Base-by-base conservation (phyloP, 2,113 vertebrate species). In the Etheostoma spectabile region DNA sequence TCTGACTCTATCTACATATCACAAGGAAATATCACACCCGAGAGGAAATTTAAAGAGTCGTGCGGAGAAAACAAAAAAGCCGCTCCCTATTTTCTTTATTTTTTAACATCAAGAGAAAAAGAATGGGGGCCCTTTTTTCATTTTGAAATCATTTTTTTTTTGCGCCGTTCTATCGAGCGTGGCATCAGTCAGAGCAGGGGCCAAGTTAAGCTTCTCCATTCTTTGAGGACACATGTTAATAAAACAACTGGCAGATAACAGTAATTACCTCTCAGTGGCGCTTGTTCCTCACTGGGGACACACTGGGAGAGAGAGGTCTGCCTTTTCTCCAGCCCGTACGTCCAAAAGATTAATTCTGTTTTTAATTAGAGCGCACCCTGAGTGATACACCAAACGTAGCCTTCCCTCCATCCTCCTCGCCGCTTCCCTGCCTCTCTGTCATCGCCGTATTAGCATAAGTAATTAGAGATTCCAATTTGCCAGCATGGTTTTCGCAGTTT, bases 181-280 rank as follows among this genome's bases (percentile, higher is more conserved):
- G 85, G 86, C 90, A 94, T 95, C 92, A 74, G 81, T 83, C 73
- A 68, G 78, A 85, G 89, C 83, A 63, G 83, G 55, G 80, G 82
- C 85, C 78, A 46, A 92, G 92, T 91, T 88, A 89, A 93, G 90
- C 91, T 92, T 80, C 79, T 88, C 91, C 84, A 89, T 94, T 95
- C 92, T 92, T 93, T 85, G 92, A 94, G 90, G 92, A 95, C 92
- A 93, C 84, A 82, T 95, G 94, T 95, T 95, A 94, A 95, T 94
- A 94, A 94, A 95, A 93, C 92, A 93, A 89, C 74, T 83, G 74
- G 93, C 87, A 93, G 94, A 95, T 95, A 95, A 94, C 89, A 89
- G 92, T 95, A 95, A 95, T 95, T 95, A 95, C 93, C 91, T 93
- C 91, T 93, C 91, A 89, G 86, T 89, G 80, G 89, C 85, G 92